Percentiles rank a stretch among this genome's conserved stretches.
Evolutionary conservation across 2,113 vertebrate species (phyloP).

Genomic region (Lophura nycthemera): DNA sequence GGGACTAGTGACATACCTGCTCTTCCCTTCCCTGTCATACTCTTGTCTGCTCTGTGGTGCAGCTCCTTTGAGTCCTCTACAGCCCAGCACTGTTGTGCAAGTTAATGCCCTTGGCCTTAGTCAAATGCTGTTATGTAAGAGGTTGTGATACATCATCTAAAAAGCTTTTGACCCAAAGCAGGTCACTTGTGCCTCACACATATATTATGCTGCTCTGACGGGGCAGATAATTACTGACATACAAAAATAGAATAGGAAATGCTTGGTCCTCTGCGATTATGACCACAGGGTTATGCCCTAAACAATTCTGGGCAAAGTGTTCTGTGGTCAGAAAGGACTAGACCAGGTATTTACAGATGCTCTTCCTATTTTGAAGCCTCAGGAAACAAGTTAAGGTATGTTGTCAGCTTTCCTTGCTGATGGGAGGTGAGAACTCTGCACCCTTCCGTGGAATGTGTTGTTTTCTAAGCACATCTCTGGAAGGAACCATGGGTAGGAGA

Average conservation of each 20-base stretch:
- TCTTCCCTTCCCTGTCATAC: background rate
- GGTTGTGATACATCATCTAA: background rate
- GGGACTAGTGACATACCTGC: background rate
- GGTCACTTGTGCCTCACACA: background rate
- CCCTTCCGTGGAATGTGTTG: background rate
- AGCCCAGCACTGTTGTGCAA: background rate
- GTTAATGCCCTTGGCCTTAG: background rate
- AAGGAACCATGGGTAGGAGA: accelerated
- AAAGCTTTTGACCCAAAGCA: background rate
- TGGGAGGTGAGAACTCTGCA: background rate
- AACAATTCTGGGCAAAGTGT: background rate
- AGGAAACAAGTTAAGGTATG: background rate
- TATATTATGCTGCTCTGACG: background rate
- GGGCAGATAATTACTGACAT: background rate
- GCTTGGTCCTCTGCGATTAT: background rate
- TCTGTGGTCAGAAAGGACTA: background rate
- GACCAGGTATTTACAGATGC: background rate
- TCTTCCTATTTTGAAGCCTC: background rate
- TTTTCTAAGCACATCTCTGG: background rate
- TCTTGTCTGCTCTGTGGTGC: background rate
- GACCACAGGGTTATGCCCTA: background rate
- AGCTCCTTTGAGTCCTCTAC: background rate
- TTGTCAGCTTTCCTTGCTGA: background rate
- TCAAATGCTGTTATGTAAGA: background rate
- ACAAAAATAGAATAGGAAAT: background rate